These are phyloP conservation scores for Sakesphorus luctuosus DNA, from an alignment of 2,113 vertebrate genomes.

Conservation along the genomic window DNA sequence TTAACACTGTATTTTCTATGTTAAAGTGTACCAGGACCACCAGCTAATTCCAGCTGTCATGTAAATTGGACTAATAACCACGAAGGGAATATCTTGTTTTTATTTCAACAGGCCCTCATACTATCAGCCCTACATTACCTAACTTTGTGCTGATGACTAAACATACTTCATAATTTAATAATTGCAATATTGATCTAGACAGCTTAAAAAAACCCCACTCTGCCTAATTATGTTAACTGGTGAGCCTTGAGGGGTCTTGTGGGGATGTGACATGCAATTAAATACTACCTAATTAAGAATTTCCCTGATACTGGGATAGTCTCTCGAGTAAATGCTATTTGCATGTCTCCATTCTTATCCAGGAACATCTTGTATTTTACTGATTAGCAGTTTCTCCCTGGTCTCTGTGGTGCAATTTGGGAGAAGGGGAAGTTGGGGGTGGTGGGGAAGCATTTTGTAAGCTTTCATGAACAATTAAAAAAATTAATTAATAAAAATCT, in stretches of 20 bases:
- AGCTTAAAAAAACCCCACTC: not conserved
- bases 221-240: constrained; percentile 35
- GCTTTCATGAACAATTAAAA: not conserved
- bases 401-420: not conserved
- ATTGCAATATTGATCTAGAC: constrained; percentile 53
- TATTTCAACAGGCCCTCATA: not conserved
- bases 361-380: constrained; percentile 23
- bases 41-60: not conserved
- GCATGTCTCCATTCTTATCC: constrained; percentile 22
- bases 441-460: not conserved
- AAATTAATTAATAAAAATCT: constrained; percentile 1
- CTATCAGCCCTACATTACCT: not conserved
- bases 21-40: not conserved
- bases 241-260: constrained; percentile 29
- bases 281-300: constrained; percentile 54
- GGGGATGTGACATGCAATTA: constrained; percentile 48
- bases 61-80: constrained; percentile 1
- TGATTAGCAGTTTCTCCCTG: constrained; percentile 10
- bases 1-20: not conserved
- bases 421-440: not conserved
- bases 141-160: not conserved
- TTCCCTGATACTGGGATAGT: constrained; percentile 14
- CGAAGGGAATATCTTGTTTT: not conserved
- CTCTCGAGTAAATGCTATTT: constrained; percentile 45
- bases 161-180: constrained; percentile 15